Evolutionary conservation across 2,797 vertebrate genomes (phyloP), one percentile per base, ranked within the genome.

Genomic region (Ispidina lecontei): DNA sequence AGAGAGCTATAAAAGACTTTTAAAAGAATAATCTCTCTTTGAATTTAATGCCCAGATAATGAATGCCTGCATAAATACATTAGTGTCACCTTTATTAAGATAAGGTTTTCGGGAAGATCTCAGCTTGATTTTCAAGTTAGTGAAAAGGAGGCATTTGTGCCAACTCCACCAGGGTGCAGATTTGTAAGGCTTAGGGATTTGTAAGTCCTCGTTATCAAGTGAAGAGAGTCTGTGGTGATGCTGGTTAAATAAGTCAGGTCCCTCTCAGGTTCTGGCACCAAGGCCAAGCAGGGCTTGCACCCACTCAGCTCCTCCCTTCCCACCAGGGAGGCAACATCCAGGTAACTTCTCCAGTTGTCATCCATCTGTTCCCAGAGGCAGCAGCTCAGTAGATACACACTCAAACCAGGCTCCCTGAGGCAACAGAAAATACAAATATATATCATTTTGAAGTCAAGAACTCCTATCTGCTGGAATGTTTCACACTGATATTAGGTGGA

Each of bases 91-190:
- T 82, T 86, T 41, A n/a, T 18, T 70, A 89, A 73, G 12, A 29
- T 43, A 73, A 64, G 26, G 91, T 86, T 76, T 92, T 47, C 73
- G 10, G 31, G 37, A 88, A 56, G 33, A 84, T 74, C 15, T 89
- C 47, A 6, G 14, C 49, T 64, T 75, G 29, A 2, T 91, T 90
- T 64, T 49, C 56, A 63, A 73, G 39, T 12, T 60, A 72, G 37
- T 31, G 33, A 25, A 86, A 70, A 18, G 22, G 49, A 73, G 16
- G 21, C 11, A 33, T 4, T 78, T 84, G 31, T 46, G 49, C 43
- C 86, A 81, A 89, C 11, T 35, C 29, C 16, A 60, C 11, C 23
- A 18, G 7, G 23, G 18, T 33, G 41, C 28, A 88, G 41, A 28
- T 39, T 68, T 86, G 63, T 73, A 67, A 71, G 74, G 20, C 25